Evolutionary conservation across 1,140 invertebrate genomes (phyloP).

Genomic region (Pogonomyrmex barbatus): DNA sequence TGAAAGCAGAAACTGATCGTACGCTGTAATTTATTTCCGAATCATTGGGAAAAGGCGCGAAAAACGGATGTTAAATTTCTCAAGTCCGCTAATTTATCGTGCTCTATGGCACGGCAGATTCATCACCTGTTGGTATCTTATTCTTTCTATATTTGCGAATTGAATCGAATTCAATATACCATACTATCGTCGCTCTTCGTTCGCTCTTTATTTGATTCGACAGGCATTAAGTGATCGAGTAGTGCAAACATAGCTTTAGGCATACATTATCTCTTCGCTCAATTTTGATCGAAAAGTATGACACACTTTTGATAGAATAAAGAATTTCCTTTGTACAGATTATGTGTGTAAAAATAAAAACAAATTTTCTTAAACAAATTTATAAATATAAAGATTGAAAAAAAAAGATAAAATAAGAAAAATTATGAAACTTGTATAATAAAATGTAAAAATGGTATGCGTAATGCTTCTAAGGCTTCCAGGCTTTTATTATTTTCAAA

Average conservation of each 20-base stretch:
- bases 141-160: conserved; percentile 49
- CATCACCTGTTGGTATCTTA: conserved; percentile 59
- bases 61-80: neutral
- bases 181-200: neutral
- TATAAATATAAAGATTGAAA: no score
- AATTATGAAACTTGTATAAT: no score
- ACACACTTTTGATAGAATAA: neutral
- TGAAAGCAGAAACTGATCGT: neutral
- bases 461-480: no score
- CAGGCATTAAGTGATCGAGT: conserved; percentile 35
- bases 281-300: neutral
- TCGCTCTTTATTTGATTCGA: conserved; percentile 4
- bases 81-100: conserved; percentile 29
- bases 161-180: conserved; percentile 17
- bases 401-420: no score
- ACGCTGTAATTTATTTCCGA: neutral
- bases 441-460: no score
- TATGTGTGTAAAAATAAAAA: neutral
- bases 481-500: neutral
- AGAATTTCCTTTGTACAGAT: neutral
- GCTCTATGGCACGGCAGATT: conserved; percentile 23
- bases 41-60: neutral
- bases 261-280: neutral
- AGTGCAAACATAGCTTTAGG: conserved; percentile 32
- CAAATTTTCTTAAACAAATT: no score